Percentiles rank a stretch among this genome's conserved stretches.
Conservation (phyloP, 2,797 vertebrate genomes). For the Pantherophis alleghaniensis region DNA sequence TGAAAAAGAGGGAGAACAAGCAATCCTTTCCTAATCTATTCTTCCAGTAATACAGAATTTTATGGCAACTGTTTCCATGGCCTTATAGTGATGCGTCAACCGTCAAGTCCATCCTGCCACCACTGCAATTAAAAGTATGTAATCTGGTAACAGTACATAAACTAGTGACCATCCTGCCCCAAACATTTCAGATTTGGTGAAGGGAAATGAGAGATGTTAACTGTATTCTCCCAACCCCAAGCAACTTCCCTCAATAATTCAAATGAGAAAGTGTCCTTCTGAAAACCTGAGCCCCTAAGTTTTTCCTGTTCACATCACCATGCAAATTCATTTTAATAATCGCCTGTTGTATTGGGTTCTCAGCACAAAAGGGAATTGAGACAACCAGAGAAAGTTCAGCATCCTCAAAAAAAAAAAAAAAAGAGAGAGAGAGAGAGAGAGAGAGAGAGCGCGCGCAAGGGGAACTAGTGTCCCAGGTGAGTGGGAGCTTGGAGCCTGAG, state of each 20-base stretch:
- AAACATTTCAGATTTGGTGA: background rate
- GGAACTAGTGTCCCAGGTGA: background rate
- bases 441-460: no score
- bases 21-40: background rate
- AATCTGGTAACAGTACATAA: background rate
- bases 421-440: no score
- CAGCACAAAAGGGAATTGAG: slow-evolving; percentile 1
- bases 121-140: background rate
- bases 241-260: background rate
- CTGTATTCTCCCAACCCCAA: background rate
- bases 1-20: slow-evolving; percentile 32
- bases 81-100: background rate
- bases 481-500: background rate
- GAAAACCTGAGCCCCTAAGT: background rate
- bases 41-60: background rate
- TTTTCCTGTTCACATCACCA: background rate
- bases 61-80: background rate
- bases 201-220: background rate
- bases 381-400: slow-evolving; percentile 4
- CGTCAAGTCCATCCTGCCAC: background rate
- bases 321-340: slow-evolving; percentile 12
- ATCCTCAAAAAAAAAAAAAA: background rate
- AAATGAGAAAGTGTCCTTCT: slow-evolving; percentile 1
- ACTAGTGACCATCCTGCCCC: background rate
- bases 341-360: background rate